Evolutionary conservation across 2,888 invertebrate species (phyloP).

Genomic region (Escarpia spicata): DNA sequence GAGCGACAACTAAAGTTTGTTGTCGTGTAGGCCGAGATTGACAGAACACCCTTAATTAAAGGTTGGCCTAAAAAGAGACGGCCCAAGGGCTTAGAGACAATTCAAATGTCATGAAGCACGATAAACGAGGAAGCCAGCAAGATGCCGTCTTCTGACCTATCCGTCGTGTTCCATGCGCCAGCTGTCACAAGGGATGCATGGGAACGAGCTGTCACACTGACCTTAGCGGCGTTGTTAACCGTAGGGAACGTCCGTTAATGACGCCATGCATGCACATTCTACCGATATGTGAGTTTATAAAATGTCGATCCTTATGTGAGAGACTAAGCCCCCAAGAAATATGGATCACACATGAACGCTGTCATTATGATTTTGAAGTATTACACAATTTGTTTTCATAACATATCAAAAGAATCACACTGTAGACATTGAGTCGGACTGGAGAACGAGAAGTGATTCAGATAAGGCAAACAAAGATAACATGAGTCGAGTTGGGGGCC

Average conservation of each 20-base stretch:
- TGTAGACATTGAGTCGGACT: too few relatives aligned
- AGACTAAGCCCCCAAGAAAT: too few relatives aligned
- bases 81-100: not conserved
- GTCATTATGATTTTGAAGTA: too few relatives aligned
- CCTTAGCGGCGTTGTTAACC: not conserved
- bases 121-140: not conserved
- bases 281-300: too few relatives aligned
- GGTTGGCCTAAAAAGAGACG: not conserved
- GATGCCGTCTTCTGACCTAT: not conserved
- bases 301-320: too few relatives aligned
- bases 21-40: not conserved
- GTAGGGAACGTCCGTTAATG: not conserved
- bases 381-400: too few relatives aligned
- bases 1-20: not conserved
- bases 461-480: too few relatives aligned
- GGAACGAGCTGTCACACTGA: not conserved
- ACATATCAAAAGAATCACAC: too few relatives aligned
- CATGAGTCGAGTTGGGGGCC: too few relatives aligned
- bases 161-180: not conserved
- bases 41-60: not conserved
- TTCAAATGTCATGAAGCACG: not conserved
- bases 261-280: too few relatives aligned
- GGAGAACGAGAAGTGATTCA: too few relatives aligned
- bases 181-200: not conserved
- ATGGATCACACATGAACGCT: too few relatives aligned